These are phyloP conservation scores for Aphidius ervi DNA, from an alignment of 1,140 invertebrate species.

Conservation along the genomic window DNA sequence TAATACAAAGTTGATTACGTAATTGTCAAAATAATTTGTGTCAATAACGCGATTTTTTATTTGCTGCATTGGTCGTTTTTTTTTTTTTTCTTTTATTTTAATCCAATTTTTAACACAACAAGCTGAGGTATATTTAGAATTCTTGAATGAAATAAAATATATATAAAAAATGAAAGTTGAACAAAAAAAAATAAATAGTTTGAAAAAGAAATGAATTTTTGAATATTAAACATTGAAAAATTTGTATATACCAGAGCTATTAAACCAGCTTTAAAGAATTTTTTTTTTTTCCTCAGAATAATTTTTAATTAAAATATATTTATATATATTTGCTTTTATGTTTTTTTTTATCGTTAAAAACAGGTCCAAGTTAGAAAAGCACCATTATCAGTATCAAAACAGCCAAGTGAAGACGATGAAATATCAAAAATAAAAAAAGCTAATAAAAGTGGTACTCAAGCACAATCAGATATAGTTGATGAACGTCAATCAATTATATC, in stretches of 20 bases:
- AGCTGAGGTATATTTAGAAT: too few species aligned
- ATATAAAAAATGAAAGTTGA: too few species aligned
- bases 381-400: slow-evolving; percentile 58
- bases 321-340: slow-evolving; percentile 6
- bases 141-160: too few species aligned
- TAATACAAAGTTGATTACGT: background rate
- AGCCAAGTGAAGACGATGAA: slow-evolving; percentile 85
- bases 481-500: slow-evolving; percentile 51
- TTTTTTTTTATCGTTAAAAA: slow-evolving; percentile 23
- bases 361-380: slow-evolving; percentile 46
- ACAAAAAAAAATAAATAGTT: too few species aligned
- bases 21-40: background rate
- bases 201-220: too few species aligned
- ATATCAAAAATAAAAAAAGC: slow-evolving; percentile 84
- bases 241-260: background rate
- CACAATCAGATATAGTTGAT: slow-evolving; percentile 56
- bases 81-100: background rate
- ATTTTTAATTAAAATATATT: slow-evolving; percentile 8
- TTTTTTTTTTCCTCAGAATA: background rate
- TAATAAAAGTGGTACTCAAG: slow-evolving; percentile 69
- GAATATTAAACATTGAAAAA: background rate
- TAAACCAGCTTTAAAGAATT: too few species aligned
- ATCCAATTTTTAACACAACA: too few species aligned
- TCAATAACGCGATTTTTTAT: slow-evolving; percentile 1
- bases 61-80: slow-evolving; percentile 4